Evolutionary conservation across 2,888 invertebrate species (phyloP), one percentile per base, ranked within the genome.

Genomic region (Rhopalosiphum nymphaeae): DNA sequence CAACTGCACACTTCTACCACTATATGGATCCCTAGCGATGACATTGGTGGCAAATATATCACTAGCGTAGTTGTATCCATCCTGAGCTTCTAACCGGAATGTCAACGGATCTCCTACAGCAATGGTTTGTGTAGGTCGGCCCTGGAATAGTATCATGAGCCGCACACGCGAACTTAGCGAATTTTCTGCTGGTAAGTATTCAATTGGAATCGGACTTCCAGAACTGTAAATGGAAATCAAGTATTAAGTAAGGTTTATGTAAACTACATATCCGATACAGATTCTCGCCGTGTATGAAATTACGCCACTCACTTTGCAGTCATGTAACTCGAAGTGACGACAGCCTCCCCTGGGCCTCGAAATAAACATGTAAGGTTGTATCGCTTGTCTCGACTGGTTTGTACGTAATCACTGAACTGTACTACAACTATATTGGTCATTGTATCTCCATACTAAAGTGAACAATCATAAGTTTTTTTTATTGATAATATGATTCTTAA

Each of bases 1-100:
- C 0, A 98, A 96, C 95, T 98, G 98, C 90, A 98, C 98, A 46
- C 98, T 98, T 95, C 98, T 96, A 94, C 98, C 98, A 0, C 98
- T 98, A 95, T 98, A 98, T 1, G 98, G 98, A 96, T 99, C 98
- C 95, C 98, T 97, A 0, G 98, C 98, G 26, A 98, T 98, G 3
- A 99, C 98, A 96, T 98, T 98, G 0, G 98, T 98, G 0, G 98
- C 98, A 95, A 99, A 99, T 95, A 99, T 98, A 95, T 99, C 98
- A 0, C 98, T 98, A 0, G 97, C 97, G 95, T 98, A 98, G 95
- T 98, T 98, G 95, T 98, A 98, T 95, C 98, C 98, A 95, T 98
- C 98, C 96, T 98, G 98, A 0, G 98, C 97, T 96, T 98, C 98
- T 91, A 99, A 96, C 95, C 98, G 97, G 96, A 99, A 98, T 21